A percentile compares a stretch with the other conserved stretches of the same genome.
Conservation (phyloP, 2,113 vertebrate species). For the Phoenicopterus ruber region DNA sequence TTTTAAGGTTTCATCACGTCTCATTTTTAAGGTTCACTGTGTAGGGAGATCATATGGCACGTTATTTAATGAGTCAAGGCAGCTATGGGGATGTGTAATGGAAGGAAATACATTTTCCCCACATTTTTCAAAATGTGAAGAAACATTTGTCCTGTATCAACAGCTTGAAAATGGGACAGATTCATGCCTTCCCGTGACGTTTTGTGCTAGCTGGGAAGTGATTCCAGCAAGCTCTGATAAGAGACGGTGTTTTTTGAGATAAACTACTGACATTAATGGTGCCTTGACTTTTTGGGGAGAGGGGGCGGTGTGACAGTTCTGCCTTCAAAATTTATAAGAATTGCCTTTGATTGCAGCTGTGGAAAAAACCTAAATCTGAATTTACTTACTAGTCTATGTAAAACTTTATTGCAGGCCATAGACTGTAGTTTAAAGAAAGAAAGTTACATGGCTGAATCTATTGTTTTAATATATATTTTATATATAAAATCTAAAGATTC, state of each 20-base stretch:
- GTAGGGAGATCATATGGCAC: background rate
- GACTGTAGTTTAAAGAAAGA: background rate
- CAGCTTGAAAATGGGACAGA: background rate
- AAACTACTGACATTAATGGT: background rate
- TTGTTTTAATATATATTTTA: background rate
- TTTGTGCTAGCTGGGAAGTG: background rate
- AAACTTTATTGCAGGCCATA: background rate
- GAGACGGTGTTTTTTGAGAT: background rate
- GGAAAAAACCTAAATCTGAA: background rate
- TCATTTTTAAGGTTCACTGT: background rate
- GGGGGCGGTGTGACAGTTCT: background rate
- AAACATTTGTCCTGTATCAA: slow-evolving; percentile 3
- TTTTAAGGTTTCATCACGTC: background rate
- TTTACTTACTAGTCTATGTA: background rate
- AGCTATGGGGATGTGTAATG: background rate
- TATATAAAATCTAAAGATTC: background rate
- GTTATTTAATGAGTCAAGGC: background rate
- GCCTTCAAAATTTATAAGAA: background rate
- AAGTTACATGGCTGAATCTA: background rate
- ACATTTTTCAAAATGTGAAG: background rate
- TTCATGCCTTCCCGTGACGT: background rate
- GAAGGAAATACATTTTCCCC: background rate
- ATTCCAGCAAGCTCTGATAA: slow-evolving; percentile 9
- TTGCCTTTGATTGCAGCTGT: background rate
- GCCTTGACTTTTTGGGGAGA: background rate